Base-by-base conservation (phyloP, 2,113 vertebrate genomes). In the Colaptes auratus region DNA sequence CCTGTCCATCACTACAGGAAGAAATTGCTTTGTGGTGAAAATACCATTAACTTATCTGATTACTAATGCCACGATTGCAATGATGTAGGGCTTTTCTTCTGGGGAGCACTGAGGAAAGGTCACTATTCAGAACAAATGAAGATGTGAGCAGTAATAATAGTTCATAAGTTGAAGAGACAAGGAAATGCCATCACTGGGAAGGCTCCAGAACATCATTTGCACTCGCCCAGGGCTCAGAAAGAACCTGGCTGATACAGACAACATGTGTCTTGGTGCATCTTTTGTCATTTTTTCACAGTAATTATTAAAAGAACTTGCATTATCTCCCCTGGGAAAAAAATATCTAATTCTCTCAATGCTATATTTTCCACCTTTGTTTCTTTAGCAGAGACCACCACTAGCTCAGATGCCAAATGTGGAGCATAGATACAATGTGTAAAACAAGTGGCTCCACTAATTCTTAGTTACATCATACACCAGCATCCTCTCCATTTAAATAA, bases 61-160 rank as follows among this genome's bases (percentile, higher is more conserved):
- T 92, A 53, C 31, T 65, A 93, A 91, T 80, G 61, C 28, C 58
- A 44, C n/a, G 67, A 71, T 56, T 89, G 79, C 79, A 87, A 60
- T 82, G 48, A 81, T 71, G 33, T 36, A 76, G 25, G 39, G 31
- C 56, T 85, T 80, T 80, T 89, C 46, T 94, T 58, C 56, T 67
- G 64, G 31, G 70, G 36, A 92, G 23, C 74, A 27, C 64, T 56
- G 64, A 77, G 71, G 46, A 93, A 92, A 93, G 95, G 78, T 92
- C 87, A 88, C 48, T 71, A 3, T 31, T 74, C 64, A 53, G 60
- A 91, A 66, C 74, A 93, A 93, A n/a, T 93, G 94, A 91, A 87
- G 78, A 92, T 83, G 23, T 60, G 56, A 89, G 76, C 25, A 36
- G 36, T 79, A 92, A 82, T 92, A 93, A 87, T 9, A 63, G 67